These are phyloP conservation scores for Nylanderia fulva DNA, from an alignment of 1,140 invertebrate genomes.

Conservation along the genomic window DNA sequence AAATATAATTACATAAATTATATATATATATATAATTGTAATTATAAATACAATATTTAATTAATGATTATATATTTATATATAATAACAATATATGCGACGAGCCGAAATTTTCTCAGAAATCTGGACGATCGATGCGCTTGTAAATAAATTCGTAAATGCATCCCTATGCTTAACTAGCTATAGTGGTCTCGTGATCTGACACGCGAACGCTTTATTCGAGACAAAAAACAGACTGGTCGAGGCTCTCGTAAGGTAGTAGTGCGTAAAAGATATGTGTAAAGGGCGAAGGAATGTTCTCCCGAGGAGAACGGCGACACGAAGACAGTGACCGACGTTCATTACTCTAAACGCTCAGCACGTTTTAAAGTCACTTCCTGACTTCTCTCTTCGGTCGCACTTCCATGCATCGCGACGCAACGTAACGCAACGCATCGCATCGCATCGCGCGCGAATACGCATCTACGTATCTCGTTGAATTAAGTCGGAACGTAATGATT, in stretches of 20 bases:
- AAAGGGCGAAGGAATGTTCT: conserved; percentile 67
- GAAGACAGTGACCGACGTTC: conserved; percentile 29
- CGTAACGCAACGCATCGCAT: conserved; percentile 12
- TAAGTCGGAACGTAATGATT: conserved; percentile 56
- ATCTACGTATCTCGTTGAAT: conserved; percentile 31
- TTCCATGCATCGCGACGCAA: neutral
- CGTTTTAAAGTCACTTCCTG: conserved; percentile 72
- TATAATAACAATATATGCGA: no score
- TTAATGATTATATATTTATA: no score
- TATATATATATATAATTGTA: no score
- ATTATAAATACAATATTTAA: no score
- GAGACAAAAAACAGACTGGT: neutral
- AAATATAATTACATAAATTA: no score
- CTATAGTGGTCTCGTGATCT: neutral
- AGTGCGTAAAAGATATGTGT: neutral
- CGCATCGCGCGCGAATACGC: conserved; percentile 7
- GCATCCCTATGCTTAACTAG: conserved; percentile 50
- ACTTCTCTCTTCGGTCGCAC: neutral
- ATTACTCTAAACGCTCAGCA: conserved; percentile 73
- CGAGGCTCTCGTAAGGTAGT: conserved; percentile 8
- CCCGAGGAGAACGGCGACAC: neutral
- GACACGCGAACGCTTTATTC: conserved; percentile 1
- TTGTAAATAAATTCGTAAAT: conserved; percentile 55
- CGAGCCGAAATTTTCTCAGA: neutral
- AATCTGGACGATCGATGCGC: conserved; percentile 39